phyloP scores from a whole-genome alignment of 2,888 invertebrate species.

The Drosophila nr. fundita region DNA sequence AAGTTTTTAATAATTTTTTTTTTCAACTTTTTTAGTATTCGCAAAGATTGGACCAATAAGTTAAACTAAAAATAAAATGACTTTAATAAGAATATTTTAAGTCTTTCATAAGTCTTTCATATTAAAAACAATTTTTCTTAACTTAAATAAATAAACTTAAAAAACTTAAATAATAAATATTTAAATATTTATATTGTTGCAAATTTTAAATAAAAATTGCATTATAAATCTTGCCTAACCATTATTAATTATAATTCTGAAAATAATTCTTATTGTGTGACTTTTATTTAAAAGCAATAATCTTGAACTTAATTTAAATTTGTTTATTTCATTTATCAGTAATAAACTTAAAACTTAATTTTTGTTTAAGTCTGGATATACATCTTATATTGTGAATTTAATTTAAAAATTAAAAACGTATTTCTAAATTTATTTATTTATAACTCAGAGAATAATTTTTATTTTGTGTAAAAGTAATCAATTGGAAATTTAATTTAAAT shows the following conservation, averaged over 20 bases:
- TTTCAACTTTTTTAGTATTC: neutral
- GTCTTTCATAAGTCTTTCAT: too few relatives aligned
- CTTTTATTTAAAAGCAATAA: neutral
- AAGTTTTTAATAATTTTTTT: neutral
- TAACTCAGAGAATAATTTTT: neutral
- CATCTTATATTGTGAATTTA: too few relatives aligned
- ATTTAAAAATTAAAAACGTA: neutral
- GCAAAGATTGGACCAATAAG: neutral
- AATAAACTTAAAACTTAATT: too few relatives aligned
- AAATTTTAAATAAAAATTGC: rapidly evolving
- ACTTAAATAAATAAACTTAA: too few relatives aligned
- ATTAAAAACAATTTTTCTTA: too few relatives aligned
- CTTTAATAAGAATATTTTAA: rapidly evolving
- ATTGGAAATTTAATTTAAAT: neutral
- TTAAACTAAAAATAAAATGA: neutral
- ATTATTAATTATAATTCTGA: neutral
- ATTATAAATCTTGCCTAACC: neutral
- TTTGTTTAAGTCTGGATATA: neutral
- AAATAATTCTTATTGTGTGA: neutral
- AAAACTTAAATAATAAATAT: neutral
- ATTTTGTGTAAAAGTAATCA: neutral
- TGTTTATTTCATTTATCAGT: rapidly evolving
- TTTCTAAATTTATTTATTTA: neutral
- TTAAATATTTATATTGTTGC: neutral
- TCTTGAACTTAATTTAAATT: neutral